Conservation (phyloP, 2,888 invertebrate species). For the Ectemnius cavifrons region DNA sequence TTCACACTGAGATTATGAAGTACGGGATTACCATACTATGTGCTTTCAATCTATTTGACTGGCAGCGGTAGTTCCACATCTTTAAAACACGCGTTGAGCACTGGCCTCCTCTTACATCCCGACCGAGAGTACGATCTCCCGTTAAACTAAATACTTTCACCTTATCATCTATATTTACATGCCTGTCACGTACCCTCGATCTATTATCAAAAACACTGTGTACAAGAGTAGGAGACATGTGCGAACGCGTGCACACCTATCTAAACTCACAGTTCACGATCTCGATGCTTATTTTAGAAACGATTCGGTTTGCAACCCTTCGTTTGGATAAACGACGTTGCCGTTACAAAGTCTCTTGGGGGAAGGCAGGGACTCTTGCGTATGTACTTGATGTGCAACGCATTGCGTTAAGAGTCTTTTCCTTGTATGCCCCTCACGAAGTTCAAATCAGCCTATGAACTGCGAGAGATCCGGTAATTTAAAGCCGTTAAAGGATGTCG, state of each 20-base stretch:
- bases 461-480: constrained; percentile 89
- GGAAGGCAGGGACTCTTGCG: constrained; percentile 46
- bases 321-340: constrained; percentile 19
- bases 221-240: constrained; percentile 2
- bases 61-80: constrained; percentile 33
- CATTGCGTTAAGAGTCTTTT: constrained; percentile 38
- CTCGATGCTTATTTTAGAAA: neutral
- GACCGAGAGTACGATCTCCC: constrained; percentile 12
- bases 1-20: constrained; percentile 33
- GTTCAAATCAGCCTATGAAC: constrained; percentile 81
- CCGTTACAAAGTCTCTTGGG: constrained; percentile 44
- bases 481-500: constrained; percentile 81
- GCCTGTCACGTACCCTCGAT: constrained; percentile 44
- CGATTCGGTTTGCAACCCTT: constrained; percentile 20
- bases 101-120: neutral
- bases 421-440: constrained; percentile 1
- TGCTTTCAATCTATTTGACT: constrained; percentile 24
- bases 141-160: constrained; percentile 29
- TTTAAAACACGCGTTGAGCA: constrained; percentile 10
- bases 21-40: constrained; percentile 49
- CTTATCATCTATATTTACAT: constrained; percentile 64
- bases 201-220: constrained; percentile 19
- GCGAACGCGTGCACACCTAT: neutral
- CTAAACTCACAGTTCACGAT: neutral
- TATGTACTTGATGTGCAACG: constrained; percentile 47